Evolutionary conservation across 2,113 vertebrate genomes (phyloP).

Genomic region (Nothobranchius kuhntae): DNA sequence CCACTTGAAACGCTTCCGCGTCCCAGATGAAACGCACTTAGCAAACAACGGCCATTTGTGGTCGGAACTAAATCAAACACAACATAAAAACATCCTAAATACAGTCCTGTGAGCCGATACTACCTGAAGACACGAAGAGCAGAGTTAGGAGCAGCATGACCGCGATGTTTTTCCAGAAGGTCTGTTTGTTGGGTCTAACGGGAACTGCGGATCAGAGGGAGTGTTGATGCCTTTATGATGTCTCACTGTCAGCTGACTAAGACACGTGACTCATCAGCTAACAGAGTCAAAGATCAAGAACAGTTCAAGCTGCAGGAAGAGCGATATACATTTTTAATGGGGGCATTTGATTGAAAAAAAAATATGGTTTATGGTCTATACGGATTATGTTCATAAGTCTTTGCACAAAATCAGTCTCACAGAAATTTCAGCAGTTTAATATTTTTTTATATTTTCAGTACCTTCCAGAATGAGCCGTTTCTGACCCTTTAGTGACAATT

Average conservation of each 20-base stretch:
- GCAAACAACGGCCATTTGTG: not conserved
- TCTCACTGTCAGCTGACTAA: constrained; percentile 73
- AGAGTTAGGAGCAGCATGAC: constrained; percentile 74
- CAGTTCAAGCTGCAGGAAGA: too few species aligned
- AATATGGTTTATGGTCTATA: too few species aligned
- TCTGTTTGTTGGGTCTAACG: not conserved
- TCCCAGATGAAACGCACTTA: constrained; percentile 32
- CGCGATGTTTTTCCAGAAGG: constrained; percentile 28
- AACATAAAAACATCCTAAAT: accelerated
- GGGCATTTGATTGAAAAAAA: too few species aligned
- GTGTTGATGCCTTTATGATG: constrained; percentile 47
- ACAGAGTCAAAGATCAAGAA: not conserved
- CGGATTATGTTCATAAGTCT: too few species aligned
- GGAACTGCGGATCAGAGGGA: constrained; percentile 50
- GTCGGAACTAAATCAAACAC: accelerated
- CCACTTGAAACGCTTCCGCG: constrained; percentile 45
- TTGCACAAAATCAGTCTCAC: too few species aligned
- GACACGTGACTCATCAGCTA: constrained; percentile 57
- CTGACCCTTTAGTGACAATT: too few species aligned
- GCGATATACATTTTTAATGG: too few species aligned
- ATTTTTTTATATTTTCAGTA: too few species aligned
- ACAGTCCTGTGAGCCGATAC: not conserved
- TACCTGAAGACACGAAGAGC: constrained; percentile 79
- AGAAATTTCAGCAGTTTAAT: too few species aligned
- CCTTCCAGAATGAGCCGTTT: too few species aligned